Conservation (phyloP, 2,113 vertebrate species). For the Capreolus pygargus region DNA sequence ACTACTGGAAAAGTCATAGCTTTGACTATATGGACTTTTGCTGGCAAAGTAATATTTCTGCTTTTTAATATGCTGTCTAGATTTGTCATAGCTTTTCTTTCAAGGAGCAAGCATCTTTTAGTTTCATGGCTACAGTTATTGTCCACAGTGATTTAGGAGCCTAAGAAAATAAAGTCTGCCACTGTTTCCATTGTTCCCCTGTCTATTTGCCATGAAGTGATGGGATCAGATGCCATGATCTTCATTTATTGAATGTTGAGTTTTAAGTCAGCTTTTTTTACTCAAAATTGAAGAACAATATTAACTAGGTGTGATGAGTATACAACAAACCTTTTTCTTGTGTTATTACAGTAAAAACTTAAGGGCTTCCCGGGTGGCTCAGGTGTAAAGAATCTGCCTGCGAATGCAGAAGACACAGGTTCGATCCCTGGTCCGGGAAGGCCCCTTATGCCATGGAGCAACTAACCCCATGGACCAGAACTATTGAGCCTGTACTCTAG, state of each 20-base stretch:
- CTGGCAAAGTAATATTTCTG: neutral
- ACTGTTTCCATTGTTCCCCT: neutral
- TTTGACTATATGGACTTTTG: neutral
- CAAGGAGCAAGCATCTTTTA: neutral
- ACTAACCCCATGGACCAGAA: neutral
- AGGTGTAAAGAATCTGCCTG: neutral
- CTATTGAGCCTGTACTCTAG: neutral
- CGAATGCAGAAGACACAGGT: neutral
- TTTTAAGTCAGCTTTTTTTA: neutral
- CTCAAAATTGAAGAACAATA: neutral
- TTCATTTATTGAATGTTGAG: neutral
- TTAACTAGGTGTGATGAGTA: neutral
- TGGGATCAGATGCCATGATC: neutral
- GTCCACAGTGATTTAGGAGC: neutral
- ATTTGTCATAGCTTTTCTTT: neutral
- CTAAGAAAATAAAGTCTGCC: neutral
- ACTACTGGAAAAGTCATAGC: neutral
- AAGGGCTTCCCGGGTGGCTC: neutral
- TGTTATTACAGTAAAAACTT: neutral
- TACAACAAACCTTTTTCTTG: neutral
- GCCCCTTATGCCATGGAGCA: rapidly evolving
- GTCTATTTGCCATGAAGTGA: neutral
- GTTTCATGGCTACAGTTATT: neutral
- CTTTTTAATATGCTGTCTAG: neutral
- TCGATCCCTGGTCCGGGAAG: neutral